These are phyloP conservation scores for Cichlasoma orientale DNA, from an alignment of 2,797 vertebrate species.

Conservation along the genomic window DNA sequence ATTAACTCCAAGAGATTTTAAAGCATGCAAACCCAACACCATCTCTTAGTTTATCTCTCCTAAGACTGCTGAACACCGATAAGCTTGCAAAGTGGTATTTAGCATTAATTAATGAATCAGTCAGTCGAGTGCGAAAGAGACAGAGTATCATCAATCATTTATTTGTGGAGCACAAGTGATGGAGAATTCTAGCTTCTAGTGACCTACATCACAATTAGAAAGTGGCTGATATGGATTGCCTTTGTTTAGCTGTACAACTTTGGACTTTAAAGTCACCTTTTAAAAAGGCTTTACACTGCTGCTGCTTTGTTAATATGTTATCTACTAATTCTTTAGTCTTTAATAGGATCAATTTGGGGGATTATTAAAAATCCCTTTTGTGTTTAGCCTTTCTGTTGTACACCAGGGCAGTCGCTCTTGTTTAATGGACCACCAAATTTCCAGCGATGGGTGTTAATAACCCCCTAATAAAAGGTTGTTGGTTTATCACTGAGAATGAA, in stretches of 20 bases:
- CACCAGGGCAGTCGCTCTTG: neutral
- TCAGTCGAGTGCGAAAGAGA: neutral
- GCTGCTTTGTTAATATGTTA: neutral
- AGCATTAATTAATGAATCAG: slow-evolving; percentile 24
- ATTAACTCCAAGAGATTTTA: slow-evolving; percentile 27
- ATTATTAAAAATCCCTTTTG: neutral
- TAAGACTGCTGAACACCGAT: slow-evolving; percentile 16
- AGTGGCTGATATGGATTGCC: neutral
- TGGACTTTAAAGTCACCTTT: neutral
- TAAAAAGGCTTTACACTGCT: neutral
- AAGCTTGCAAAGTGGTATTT: neutral
- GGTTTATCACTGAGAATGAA: neutral
- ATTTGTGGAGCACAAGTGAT: neutral
- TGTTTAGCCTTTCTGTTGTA: neutral
- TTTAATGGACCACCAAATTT: neutral
- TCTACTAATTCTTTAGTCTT: neutral
- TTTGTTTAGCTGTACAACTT: neutral
- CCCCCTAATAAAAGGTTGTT: neutral
- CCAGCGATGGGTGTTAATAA: neutral
- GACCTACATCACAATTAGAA: neutral
- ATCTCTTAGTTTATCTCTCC: slow-evolving; percentile 14
- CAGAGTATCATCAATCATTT: slow-evolving; percentile 10
- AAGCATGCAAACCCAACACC: slow-evolving; percentile 2
- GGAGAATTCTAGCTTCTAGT: neutral
- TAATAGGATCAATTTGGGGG: neutral